A percentile compares a stretch with the other conserved stretches of the same genome.
Conservation (phyloP, 2,888 invertebrate genomes). For the Cheilosia grossa region DNA sequence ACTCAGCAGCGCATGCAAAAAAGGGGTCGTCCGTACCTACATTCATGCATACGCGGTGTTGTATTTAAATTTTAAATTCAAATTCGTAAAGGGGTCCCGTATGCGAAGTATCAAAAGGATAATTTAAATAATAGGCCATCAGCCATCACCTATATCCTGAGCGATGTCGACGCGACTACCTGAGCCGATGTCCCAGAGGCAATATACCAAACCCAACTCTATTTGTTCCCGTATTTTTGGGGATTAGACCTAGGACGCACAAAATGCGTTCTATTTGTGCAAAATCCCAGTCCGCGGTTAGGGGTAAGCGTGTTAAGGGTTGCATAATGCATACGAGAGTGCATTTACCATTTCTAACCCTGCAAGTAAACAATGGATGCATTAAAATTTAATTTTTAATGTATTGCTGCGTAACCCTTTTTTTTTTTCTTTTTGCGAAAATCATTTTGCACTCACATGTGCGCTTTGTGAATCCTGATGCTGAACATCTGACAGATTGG, state of each 20-base stretch:
- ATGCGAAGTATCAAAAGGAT: conserved; percentile 65
- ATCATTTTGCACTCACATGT: conserved; percentile 57
- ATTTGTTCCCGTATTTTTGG: conserved; percentile 45
- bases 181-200: conserved; percentile 61
- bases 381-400: conserved; percentile 76
- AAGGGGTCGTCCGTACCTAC: conserved; percentile 75
- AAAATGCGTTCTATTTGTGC: conserved; percentile 65
- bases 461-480: conserved; percentile 32
- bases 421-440: conserved; percentile 45
- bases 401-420: conserved; percentile 71
- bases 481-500: conserved; percentile 70
- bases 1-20: conserved; percentile 75
- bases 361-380: conserved; percentile 68
- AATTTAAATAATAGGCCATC: conserved; percentile 75
- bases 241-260: conserved; percentile 52
- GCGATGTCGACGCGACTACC: conserved; percentile 57
- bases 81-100: conserved; percentile 66
- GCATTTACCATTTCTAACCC: conserved; percentile 56
- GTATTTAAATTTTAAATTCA: conserved; percentile 73
- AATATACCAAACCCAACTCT: conserved; percentile 25
- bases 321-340: conserved; percentile 51
- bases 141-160: conserved; percentile 60
- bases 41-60: conserved; percentile 52
- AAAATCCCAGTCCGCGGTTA: conserved; percentile 68
- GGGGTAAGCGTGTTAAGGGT: conserved; percentile 68